Evolutionary conservation across 2,113 vertebrate genomes (phyloP).

Genomic region (Embiotoca jacksoni): DNA sequence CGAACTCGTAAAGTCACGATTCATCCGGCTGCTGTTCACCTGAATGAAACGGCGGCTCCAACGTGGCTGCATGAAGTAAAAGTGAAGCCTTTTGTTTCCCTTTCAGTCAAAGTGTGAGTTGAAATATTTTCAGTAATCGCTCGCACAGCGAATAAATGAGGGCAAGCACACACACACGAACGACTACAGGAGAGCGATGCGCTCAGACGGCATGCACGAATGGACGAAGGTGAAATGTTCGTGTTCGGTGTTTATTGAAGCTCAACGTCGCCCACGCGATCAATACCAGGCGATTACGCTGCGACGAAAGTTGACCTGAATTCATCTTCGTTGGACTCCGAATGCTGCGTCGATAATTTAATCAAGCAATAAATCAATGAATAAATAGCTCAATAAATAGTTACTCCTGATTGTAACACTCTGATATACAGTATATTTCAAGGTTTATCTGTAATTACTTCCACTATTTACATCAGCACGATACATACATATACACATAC

Average conservation of each 20-base stretch:
- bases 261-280: neutral
- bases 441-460: constrained; percentile 68
- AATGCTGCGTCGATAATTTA: constrained; percentile 46
- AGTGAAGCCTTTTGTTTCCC: neutral
- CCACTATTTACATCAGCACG: constrained; percentile 74
- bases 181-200: neutral
- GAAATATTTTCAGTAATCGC: neutral
- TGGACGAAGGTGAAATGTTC: neutral
- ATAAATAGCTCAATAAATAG: constrained; percentile 76
- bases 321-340: neutral
- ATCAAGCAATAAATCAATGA: constrained; percentile 62
- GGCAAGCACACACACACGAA: neutral
- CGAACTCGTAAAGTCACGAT: fast-evolving
- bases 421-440: constrained; percentile 69
- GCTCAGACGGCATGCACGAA: constrained; percentile 35
- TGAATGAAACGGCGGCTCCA: too few relatives aligned
- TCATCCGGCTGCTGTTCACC: neutral
- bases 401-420: constrained; percentile 62
- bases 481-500: constrained; percentile 41
- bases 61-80: neutral
- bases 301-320: constrained; percentile 28
- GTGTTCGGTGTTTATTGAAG: constrained; percentile 12
- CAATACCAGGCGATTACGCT: neutral
- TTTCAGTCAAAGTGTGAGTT: neutral
- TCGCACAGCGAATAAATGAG: neutral